Evolutionary conservation across 1,140 invertebrate species (phyloP).

Genomic region (Drosophila parvula): DNA sequence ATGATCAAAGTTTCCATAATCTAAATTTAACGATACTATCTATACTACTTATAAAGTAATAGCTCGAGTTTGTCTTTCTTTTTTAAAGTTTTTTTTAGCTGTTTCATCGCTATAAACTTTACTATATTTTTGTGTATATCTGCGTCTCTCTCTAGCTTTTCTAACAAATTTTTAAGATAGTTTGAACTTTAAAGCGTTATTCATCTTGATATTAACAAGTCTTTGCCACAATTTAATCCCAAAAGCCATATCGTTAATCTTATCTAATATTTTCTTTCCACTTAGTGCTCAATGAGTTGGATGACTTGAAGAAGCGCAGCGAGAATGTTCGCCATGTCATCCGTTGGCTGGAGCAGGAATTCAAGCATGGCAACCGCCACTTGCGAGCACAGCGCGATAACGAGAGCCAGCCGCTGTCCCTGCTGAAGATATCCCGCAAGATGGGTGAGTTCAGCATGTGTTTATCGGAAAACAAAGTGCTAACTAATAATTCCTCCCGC

Average conservation of each 20-base stretch:
- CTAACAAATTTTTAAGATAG: too few relatives aligned
- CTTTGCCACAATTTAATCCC: neutral
- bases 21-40: too few relatives aligned
- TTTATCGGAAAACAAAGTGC: neutral
- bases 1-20: too few relatives aligned
- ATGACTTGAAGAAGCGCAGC: constrained; percentile 92
- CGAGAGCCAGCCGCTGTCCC: constrained; percentile 89
- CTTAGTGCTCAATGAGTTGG: constrained; percentile 92
- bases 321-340: constrained; percentile 93
- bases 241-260: neutral
- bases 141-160: too few relatives aligned
- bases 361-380: constrained; percentile 93
- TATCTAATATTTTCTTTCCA: constrained; percentile 1
- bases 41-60: too few relatives aligned
- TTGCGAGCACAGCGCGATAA: constrained; percentile 91
- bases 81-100: too few relatives aligned
- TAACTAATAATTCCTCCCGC: constrained; percentile 3
- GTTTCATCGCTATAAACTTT: too few relatives aligned
- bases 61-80: too few relatives aligned
- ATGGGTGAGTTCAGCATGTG: constrained; percentile 62
- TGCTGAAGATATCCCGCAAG: constrained; percentile 90
- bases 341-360: constrained; percentile 94
- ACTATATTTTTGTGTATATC: too few relatives aligned
- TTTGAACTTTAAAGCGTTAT: too few relatives aligned
- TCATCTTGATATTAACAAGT: neutral